phyloP scores from a whole-genome alignment of 2,113 vertebrate species.

The Sebastes schlegelii region DNA sequence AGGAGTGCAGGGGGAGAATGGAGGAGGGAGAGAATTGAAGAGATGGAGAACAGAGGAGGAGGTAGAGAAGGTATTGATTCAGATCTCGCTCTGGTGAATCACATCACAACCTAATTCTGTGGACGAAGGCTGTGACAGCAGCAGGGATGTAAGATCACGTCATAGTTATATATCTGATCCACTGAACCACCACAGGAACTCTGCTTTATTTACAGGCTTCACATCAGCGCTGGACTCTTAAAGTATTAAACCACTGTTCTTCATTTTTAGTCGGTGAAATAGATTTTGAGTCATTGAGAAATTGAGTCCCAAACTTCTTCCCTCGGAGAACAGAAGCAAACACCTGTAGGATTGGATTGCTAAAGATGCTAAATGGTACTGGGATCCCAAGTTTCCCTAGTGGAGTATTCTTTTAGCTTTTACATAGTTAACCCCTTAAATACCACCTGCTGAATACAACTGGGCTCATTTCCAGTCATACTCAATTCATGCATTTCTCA shows the following conservation, averaged over 20 bases:
- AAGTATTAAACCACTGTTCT: background rate
- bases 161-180: constrained; percentile 28
- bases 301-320: too few relatives aligned
- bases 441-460: too few relatives aligned
- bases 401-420: too few relatives aligned
- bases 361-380: too few relatives aligned
- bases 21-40: constrained; percentile 40
- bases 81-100: constrained; percentile 65
- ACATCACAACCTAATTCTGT: constrained; percentile 64
- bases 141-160: constrained; percentile 28
- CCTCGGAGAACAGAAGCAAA: too few relatives aligned
- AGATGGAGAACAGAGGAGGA: constrained; percentile 44
- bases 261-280: too few relatives aligned
- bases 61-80: constrained; percentile 72
- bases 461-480: too few relatives aligned
- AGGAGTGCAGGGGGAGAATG: constrained; percentile 13
- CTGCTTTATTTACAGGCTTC: background rate
- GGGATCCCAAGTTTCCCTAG: too few relatives aligned
- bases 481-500: too few relatives aligned
- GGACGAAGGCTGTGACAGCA: constrained; percentile 54
- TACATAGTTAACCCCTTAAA: too few relatives aligned
- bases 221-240: background rate
- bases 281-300: too few relatives aligned
- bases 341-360: too few relatives aligned
- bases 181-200: background rate